These are phyloP conservation scores for Coracias cyanogaster DNA, from an alignment of 2,797 vertebrate genomes.

Conservation along the genomic window DNA sequence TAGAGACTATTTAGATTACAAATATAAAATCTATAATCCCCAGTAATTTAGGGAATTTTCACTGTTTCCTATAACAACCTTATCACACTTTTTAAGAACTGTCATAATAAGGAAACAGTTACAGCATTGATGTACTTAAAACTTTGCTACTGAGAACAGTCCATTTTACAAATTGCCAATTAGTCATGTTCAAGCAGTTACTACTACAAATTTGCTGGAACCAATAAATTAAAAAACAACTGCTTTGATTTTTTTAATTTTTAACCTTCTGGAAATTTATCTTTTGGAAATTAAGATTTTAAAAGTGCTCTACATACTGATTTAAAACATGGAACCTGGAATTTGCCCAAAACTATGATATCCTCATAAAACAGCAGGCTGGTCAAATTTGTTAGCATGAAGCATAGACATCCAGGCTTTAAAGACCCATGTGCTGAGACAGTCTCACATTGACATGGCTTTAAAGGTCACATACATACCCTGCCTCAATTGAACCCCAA, in stretches of 20 bases:
- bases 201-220: background rate
- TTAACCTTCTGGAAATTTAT: conserved; percentile 25
- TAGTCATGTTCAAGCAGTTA: background rate
- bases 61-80: conserved; percentile 48
- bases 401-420: conserved; percentile 24
- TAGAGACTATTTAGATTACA: conserved; percentile 9
- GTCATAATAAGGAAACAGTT: conserved; percentile 60
- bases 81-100: conserved; percentile 49
- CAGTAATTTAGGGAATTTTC: background rate
- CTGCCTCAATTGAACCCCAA: conserved; percentile 21
- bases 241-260: background rate
- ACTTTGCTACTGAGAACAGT: conserved; percentile 29
- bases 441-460: conserved; percentile 59
- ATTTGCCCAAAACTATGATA: conserved; percentile 11
- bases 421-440: conserved; percentile 35
- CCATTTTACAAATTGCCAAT: conserved; percentile 46
- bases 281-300: conserved; percentile 32
- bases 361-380: conserved; percentile 41
- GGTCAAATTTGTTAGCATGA: conserved; percentile 33
- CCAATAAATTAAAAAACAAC: conserved; percentile 22
- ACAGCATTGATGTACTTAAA: conserved; percentile 14
- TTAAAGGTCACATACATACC: conserved; percentile 52
- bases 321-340: conserved; percentile 34
- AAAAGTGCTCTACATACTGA: background rate
- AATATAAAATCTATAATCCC: conserved; percentile 19